Base-by-base conservation (phyloP, 2,797 vertebrate species). In the Gymnocypris eckloni region DNA sequence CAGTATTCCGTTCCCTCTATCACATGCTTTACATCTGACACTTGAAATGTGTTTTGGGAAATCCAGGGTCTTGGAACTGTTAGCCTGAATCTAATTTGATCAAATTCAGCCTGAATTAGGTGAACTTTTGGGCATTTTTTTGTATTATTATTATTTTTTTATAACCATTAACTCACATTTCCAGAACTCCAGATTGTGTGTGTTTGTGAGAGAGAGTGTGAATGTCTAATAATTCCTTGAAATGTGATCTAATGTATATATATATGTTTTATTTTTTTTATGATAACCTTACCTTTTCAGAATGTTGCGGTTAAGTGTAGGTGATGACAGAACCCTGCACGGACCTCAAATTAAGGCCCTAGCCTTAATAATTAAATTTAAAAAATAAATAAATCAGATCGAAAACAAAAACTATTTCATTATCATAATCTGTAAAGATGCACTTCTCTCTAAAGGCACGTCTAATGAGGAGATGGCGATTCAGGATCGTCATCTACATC, bases 101-200 rank as follows among this genome's bases (percentile, higher is more conserved):
- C 81, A 90, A 90, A 84, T 92, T 92, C 64, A 85, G 87, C 33
- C 67, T 72, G 77, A 88, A 93, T 88, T 73, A 82, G 90, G 91
- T 92, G 89, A 91, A 79, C 16, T 13, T 83, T 61, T 66, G 37
- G 28, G 20, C 20, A 69, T 69, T 70, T 18, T 6, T 45, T 45
- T 66, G 1, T 33, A 39, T 69, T 39, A 37, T 37, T 33, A 33
- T 33, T 33, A 33, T 33, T 33, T 33, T 20, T 69, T 10, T 39
- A 39, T 20, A 69, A 69, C 66, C 33, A 69, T 69, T 69, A 39
- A 20, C 66, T 41, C 5, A 22, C 37, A 5, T 70, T 70, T 41
- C 2, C 20, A 41, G 18, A 70, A 41, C 37, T 22, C 41, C 67
- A 41, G 18, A 70, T 22, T 22, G 0, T 2, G 39, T 70, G 41